phyloP scores from a whole-genome alignment of 2,888 invertebrate genomes.

The Megaustenia siamemsis region DNA sequence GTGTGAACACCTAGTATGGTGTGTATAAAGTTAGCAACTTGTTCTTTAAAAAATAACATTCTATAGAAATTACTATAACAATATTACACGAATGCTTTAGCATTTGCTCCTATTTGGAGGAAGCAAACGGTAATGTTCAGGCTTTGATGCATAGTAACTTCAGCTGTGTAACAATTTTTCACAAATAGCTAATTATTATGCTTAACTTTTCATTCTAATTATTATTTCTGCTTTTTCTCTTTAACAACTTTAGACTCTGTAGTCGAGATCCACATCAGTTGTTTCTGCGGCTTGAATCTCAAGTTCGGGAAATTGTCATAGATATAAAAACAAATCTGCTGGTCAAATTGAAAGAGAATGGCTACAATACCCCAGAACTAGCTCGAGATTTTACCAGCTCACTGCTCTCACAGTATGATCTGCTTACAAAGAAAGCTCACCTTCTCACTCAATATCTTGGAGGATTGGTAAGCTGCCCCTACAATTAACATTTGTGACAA shows the following conservation, averaged over 20 bases:
- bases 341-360: constrained; percentile 81
- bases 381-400: constrained; percentile 83
- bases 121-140: too few species aligned
- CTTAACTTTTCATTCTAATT: not conserved
- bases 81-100: too few species aligned
- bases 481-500: too few species aligned
- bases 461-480: constrained; percentile 82
- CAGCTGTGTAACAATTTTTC: too few species aligned
- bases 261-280: constrained; percentile 84
- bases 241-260: constrained; percentile 73
- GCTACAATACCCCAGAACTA: constrained; percentile 82
- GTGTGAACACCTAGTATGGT: too few species aligned
- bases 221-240: too few species aligned
- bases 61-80: too few species aligned
- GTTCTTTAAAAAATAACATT: too few species aligned
- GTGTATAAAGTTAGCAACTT: too few species aligned
- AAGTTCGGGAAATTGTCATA: constrained; percentile 85
- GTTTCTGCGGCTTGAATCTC: constrained; percentile 84
- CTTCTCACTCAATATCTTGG: constrained; percentile 83
- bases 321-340: constrained; percentile 84
- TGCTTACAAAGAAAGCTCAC: constrained; percentile 84
- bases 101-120: too few species aligned
- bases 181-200: too few species aligned
- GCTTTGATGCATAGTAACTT: not conserved
- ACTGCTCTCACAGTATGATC: constrained; percentile 85